Evolutionary conservation across 1,140 invertebrate genomes (phyloP), one percentile per base, ranked within the genome.

Genomic region (Drosophila orena): DNA sequence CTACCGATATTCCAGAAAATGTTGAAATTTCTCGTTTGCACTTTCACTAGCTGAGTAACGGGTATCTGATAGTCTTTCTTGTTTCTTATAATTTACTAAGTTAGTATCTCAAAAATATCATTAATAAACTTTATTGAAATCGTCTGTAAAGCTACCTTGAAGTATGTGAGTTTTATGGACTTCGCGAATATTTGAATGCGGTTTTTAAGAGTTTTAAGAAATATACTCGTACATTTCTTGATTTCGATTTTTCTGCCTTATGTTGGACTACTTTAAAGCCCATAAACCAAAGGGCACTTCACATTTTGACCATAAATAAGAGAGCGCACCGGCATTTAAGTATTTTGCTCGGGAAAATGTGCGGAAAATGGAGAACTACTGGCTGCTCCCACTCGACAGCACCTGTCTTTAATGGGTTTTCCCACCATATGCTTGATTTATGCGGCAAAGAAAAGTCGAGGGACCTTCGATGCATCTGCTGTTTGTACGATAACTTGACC

Each of bases 291-390:
- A 42, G 50, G 44, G 44, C 42, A 77, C 68, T 81, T 64, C 54
- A 83, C 79, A 77, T 74, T 78, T 74, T 43, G 64, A 57, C 62
- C 69, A 83, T 83, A 83, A 83, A 83, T 83, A 77, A 81, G 46
- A 22, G 56, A 43, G 56, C 61, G 38, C 78, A 73, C 55, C 43
- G 49, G 61, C 61, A 55, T 56, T 77, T 81, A 74, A 81, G 78
- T 81, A 71, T 77, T 74, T 64, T 54, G 74, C 72, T 49, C 37
- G 44, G 15, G 27, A 64, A 46, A 46, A 81, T 73, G 74, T 74
- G 79, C 66, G 52, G 60, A 62, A 81, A 83, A 61, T 77, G 61
- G 54, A 43, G 42, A 57, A 40, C 44, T 37, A 30, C 50, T 47
- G 24, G 44, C 30, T 17, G 3, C 17, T 37, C 17, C 14, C 34